These are phyloP conservation scores for Apteryx mantelli DNA, from an alignment of 2,113 vertebrate genomes.

Conservation along the genomic window DNA sequence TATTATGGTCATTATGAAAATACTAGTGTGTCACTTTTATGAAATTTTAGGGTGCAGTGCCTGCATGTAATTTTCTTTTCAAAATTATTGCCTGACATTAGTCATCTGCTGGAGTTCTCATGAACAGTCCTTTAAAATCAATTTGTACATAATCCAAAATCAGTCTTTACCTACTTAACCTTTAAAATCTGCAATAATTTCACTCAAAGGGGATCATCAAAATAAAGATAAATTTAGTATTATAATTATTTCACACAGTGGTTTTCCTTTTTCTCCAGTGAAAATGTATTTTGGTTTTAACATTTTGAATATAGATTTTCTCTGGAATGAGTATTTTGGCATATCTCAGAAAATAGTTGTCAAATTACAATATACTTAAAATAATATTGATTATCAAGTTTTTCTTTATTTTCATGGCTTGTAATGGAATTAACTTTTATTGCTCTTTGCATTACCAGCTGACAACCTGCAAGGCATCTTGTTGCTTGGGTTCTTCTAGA, in stretches of 20 bases:
- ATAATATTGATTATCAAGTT: background rate
- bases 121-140: background rate
- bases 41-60: background rate
- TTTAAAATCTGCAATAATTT: slow-evolving; percentile 22
- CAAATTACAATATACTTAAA: background rate
- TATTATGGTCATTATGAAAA: background rate
- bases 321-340: background rate
- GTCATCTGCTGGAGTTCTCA: background rate
- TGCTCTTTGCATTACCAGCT: background rate
- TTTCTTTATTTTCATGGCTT: background rate
- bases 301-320: background rate
- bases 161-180: background rate
- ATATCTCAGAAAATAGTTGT: background rate
- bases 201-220: background rate
- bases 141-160: background rate
- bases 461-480: background rate
- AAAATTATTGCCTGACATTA: background rate
- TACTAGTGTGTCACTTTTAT: background rate
- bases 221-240: background rate
- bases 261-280: background rate
- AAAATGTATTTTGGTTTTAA: background rate
- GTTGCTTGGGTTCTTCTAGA: background rate
- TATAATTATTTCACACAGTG: background rate
- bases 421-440: background rate
- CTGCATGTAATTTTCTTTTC: background rate